These are phyloP conservation scores for Ahaetulla prasina DNA, from an alignment of 2,113 vertebrate genomes.

Conservation along the genomic window DNA sequence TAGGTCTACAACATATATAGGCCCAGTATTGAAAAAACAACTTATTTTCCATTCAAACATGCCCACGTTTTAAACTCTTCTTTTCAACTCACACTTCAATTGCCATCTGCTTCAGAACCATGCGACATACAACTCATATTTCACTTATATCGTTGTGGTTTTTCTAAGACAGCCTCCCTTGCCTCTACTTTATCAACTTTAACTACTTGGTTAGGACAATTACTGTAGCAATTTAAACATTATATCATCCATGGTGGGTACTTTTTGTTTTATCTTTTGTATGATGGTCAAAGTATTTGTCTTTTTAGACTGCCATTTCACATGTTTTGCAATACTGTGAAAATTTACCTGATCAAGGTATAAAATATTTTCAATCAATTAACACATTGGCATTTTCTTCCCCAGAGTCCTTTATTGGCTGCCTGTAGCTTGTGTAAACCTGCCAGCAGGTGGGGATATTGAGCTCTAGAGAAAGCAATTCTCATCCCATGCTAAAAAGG, in stretches of 20 bases:
- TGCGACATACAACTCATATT: background rate
- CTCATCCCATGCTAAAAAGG: background rate
- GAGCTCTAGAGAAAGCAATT: background rate
- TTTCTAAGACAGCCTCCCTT: background rate
- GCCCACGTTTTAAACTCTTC: background rate
- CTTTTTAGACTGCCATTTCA: too few relatives aligned
- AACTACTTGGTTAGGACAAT: background rate
- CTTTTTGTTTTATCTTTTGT: background rate
- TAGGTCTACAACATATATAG: background rate
- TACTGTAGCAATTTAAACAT: background rate
- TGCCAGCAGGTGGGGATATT: constrained; percentile 45
- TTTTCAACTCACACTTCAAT: background rate
- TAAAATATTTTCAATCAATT: background rate
- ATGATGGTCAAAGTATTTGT: background rate
- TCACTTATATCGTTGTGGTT: background rate
- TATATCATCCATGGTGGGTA: background rate
- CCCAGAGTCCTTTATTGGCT: fast-evolving
- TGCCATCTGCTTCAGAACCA: background rate
- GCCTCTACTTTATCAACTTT: background rate
- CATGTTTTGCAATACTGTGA: background rate
- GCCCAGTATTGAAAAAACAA: background rate
- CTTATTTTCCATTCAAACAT: background rate
- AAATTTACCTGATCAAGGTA: background rate
- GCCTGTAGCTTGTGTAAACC: background rate
- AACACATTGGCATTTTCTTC: fast-evolving